These are phyloP conservation scores for Epinotia nisella DNA, from an alignment of 2,888 invertebrate genomes.

Conservation along the genomic window DNA sequence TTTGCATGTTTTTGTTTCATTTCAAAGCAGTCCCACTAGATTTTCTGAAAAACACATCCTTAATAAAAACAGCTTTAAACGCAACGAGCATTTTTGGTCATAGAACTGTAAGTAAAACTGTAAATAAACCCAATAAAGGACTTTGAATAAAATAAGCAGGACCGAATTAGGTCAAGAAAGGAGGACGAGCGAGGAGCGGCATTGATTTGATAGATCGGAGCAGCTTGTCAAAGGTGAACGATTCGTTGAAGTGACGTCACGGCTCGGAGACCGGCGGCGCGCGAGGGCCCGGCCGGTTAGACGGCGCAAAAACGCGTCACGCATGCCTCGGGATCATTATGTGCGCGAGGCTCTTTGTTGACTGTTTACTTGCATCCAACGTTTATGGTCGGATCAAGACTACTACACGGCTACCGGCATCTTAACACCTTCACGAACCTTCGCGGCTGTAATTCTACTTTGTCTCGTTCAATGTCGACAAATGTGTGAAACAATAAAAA, in stretches of 20 bases:
- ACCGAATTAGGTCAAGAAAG: slow-evolving; percentile 40
- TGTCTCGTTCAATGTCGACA: background rate
- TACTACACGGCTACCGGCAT: slow-evolving; percentile 17
- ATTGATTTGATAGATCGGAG: slow-evolving; percentile 44
- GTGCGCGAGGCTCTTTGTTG: slow-evolving; percentile 35
- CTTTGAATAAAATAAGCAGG: slow-evolving; percentile 15
- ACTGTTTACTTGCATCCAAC: slow-evolving; percentile 32
- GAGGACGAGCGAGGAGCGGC: slow-evolving; percentile 38
- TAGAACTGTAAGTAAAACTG: background rate
- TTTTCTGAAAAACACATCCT: background rate
- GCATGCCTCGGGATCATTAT: slow-evolving; percentile 33
- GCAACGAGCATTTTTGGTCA: background rate
- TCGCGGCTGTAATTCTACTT: background rate
- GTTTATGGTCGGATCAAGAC: slow-evolving; percentile 32
- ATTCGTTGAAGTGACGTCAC: slow-evolving; percentile 42
- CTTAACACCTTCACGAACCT: background rate
- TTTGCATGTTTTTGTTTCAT: slow-evolving; percentile 16
- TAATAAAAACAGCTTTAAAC: background rate
- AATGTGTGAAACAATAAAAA: background rate
- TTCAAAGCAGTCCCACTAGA: background rate
- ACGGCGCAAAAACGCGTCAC: slow-evolving; percentile 41
- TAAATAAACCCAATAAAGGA: background rate
- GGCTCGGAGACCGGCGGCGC: slow-evolving; percentile 33
- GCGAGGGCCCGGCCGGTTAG: slow-evolving; percentile 20
- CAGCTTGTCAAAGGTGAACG: slow-evolving; percentile 46